Evolutionary conservation across 2,888 invertebrate genomes (phyloP).

Genomic region (Scelioninae gen. 2): DNA sequence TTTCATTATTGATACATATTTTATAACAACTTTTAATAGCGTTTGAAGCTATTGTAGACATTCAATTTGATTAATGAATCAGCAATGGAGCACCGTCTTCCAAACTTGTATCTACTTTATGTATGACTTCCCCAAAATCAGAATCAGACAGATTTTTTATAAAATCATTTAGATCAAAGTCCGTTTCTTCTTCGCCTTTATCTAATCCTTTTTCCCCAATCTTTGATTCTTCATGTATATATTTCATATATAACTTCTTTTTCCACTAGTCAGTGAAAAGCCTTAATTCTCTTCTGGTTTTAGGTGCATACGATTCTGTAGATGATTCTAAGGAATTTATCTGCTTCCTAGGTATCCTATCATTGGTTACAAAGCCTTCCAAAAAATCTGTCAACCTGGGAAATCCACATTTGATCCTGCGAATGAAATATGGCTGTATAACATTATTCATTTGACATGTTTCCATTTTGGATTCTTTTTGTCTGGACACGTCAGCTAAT

Average conservation of each 20-base stretch:
- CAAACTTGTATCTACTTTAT: too few relatives aligned
- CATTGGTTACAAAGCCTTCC: slow-evolving; percentile 33
- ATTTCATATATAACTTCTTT: slow-evolving; percentile 27
- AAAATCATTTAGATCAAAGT: too few relatives aligned
- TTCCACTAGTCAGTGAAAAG: slow-evolving; percentile 10
- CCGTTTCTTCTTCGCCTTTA: neutral
- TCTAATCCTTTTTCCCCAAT: slow-evolving; percentile 4
- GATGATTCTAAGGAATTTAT: slow-evolving; percentile 1
- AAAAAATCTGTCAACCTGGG: slow-evolving; percentile 42
- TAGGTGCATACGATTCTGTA: neutral
- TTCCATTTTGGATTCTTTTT: slow-evolving; percentile 9
- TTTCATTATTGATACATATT: too few relatives aligned
- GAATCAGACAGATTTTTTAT: too few relatives aligned
- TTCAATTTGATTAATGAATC: too few relatives aligned
- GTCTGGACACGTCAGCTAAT: slow-evolving; percentile 6
- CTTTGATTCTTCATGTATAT: slow-evolving; percentile 25
- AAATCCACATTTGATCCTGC: slow-evolving; percentile 27
- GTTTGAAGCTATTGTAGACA: too few relatives aligned
- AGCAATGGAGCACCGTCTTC: too few relatives aligned
- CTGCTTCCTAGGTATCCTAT: slow-evolving; percentile 38
- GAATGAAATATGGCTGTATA: neutral
- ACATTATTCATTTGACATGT: slow-evolving; percentile 1
- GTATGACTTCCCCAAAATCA: too few relatives aligned
- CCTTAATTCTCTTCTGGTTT: slow-evolving; percentile 24
- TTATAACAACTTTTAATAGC: too few relatives aligned